Percentiles rank a stretch among this genome's conserved stretches.
Evolutionary conservation across 2,797 vertebrate genomes (phyloP).

Genomic region (Tamandua tetradactyla): DNA sequence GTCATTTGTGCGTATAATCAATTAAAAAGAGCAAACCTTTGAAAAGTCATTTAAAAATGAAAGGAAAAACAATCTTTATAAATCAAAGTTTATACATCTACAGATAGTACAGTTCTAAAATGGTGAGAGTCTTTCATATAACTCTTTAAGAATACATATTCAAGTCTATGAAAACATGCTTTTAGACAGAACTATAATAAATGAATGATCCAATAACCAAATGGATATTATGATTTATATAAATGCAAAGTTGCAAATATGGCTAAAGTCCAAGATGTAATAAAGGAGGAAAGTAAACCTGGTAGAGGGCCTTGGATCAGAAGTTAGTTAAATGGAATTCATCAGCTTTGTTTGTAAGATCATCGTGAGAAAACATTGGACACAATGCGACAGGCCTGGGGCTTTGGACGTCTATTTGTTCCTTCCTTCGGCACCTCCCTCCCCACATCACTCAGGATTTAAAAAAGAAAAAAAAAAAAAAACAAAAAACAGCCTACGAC

Average conservation of each 20-base stretch:
- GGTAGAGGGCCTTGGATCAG: fast-evolving
- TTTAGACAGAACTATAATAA: neutral
- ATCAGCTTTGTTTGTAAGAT: no score
- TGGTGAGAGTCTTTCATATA: neutral
- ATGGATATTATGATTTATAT: neutral
- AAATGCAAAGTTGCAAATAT: neutral
- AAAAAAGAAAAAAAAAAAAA: no score
- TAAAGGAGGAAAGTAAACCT: neutral
- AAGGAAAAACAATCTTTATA: neutral
- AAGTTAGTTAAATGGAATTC: no score
- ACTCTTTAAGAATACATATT: neutral
- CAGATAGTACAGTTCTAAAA: neutral
- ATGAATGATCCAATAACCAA: neutral
- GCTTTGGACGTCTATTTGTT: fast-evolving
- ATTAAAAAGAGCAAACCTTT: neutral
- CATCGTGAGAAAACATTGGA: neutral
- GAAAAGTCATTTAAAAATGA: neutral
- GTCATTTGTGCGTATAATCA: neutral
- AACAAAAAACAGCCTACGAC: no score
- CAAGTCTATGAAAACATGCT: neutral
- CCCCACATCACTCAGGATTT: no score
- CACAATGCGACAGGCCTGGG: fast-evolving
- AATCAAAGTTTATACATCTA: neutral
- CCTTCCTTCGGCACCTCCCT: neutral
- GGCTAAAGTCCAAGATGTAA: neutral